A percentile compares a stretch with the other conserved stretches of the same genome.
Conservation (phyloP, 2,113 vertebrate genomes). For the Dasyprocta punctata region DNA sequence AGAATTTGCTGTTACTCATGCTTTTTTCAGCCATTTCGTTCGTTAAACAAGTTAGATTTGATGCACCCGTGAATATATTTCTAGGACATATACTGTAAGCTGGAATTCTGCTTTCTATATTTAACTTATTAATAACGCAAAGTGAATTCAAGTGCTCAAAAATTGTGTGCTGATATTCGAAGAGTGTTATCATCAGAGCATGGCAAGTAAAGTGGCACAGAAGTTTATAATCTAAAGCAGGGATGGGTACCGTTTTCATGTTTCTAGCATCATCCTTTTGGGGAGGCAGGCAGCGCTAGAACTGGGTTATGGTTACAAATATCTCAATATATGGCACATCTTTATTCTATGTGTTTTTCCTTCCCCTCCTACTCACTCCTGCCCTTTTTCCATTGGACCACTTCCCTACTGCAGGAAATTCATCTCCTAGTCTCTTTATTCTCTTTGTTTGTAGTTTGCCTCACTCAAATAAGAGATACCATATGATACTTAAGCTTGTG, state of each 20-base stretch:
- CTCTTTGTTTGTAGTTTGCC: neutral
- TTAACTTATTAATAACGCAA: neutral
- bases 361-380: neutral
- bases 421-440: neutral
- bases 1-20: neutral
- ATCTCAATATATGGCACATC: rapidly evolving
- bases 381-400: neutral
- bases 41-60: neutral
- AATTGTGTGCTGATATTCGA: neutral
- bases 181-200: neutral
- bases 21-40: neutral
- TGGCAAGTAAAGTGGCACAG: neutral
- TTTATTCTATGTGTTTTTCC: neutral
- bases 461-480: neutral
- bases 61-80: neutral
- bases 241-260: neutral
- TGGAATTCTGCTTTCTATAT: neutral
- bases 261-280: neutral
- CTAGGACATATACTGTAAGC: neutral
- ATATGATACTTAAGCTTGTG: neutral
- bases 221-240: neutral
- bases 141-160: neutral
- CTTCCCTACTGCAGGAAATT: neutral
- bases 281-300: neutral
- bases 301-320: neutral